Percentiles rank a stretch among this genome's conserved stretches.
Evolutionary conservation across 2,797 vertebrate genomes (phyloP).

Genomic region (Meriones psammophilus): DNA sequence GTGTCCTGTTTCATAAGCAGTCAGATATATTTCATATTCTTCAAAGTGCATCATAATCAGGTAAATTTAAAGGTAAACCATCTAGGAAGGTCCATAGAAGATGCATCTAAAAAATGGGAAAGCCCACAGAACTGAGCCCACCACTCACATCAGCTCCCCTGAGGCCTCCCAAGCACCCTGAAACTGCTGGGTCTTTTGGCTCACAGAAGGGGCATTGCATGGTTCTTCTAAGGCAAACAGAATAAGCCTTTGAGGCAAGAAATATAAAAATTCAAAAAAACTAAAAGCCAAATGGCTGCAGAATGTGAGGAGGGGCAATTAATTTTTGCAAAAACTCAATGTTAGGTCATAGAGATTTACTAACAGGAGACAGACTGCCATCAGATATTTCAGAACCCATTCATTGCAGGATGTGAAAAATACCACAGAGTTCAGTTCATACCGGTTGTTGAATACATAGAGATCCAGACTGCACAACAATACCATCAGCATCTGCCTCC

Average conservation of each 20-base stretch:
- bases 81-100: not conserved
- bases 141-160: accelerated
- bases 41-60: not conserved
- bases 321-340: not conserved
- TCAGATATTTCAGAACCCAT: not conserved
- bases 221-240: slow-evolving; percentile 57
- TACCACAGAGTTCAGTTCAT: not conserved
- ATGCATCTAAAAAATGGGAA: not conserved
- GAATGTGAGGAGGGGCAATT: not conserved
- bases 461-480: not conserved
- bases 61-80: not conserved
- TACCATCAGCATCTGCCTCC: too few species aligned
- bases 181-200: not conserved
- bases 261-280: not conserved
- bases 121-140: not conserved
- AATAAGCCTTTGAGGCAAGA: slow-evolving; percentile 10
- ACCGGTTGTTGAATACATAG: not conserved
- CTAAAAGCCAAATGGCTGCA: not conserved
- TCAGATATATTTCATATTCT: not conserved
- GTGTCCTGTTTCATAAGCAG: not conserved
- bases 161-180: not conserved
- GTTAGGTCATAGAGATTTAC: not conserved
- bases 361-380: not conserved
- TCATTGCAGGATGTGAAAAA: not conserved
- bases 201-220: slow-evolving; percentile 26